Conservation (phyloP, 2,888 invertebrate genomes). For the Andrena flavipes region DNA sequence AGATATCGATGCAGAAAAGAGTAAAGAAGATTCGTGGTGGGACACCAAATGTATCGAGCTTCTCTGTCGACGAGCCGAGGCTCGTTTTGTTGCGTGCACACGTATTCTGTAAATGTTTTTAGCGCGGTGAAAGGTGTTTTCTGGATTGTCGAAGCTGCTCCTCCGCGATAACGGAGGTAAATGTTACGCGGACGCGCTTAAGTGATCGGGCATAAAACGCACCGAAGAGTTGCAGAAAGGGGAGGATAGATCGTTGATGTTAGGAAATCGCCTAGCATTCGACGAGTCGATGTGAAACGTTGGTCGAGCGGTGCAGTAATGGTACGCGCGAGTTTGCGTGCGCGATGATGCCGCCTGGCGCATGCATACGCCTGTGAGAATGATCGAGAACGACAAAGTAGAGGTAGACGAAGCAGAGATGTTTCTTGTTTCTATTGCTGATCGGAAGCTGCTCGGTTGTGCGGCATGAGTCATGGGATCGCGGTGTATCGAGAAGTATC, state of each 20-base stretch:
- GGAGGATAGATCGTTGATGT: background rate
- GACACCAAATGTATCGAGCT: background rate
- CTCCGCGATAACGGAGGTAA: background rate
- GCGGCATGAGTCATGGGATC: conserved; percentile 31
- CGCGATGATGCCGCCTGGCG: conserved; percentile 31
- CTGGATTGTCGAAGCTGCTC: background rate
- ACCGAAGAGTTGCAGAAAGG: background rate
- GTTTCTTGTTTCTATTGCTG: background rate
- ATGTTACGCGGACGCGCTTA: background rate
- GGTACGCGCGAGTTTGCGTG: conserved; percentile 9
- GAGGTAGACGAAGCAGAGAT: conserved; percentile 16
- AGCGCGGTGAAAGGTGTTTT: background rate
- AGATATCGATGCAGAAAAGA: conserved; percentile 21
- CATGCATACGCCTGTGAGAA: conserved; percentile 51
- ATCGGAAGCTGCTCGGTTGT: conserved; percentile 25
- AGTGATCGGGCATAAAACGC: background rate
- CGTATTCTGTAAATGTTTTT: background rate
- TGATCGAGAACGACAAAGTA: conserved; percentile 7
- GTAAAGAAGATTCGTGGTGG: background rate
- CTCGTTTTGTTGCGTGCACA: conserved; percentile 13
- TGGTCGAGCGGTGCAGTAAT: conserved; percentile 11
- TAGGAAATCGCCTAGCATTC: background rate
- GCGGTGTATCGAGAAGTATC: conserved; percentile 38
- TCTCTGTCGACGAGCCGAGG: background rate
- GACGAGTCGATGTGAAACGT: background rate